A percentile compares a stretch with the other conserved stretches of the same genome.
These are phyloP conservation scores for Anhinga rufa DNA, from an alignment of 2,113 vertebrate genomes.

Conservation along the genomic window DNA sequence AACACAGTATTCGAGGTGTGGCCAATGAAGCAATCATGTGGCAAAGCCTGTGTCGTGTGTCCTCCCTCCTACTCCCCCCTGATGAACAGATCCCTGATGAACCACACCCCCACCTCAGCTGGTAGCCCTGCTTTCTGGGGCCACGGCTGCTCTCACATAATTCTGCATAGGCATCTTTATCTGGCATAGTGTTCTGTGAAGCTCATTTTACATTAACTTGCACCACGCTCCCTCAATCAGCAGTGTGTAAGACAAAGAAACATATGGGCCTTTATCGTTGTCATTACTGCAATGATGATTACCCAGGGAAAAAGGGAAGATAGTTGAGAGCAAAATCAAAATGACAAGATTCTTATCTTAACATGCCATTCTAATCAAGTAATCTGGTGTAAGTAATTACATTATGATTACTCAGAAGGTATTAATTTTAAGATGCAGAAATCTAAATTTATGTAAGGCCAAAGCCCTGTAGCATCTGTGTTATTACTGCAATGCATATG, in stretches of 20 bases:
- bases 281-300: conserved; percentile 33
- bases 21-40: background rate
- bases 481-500: background rate
- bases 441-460: background rate
- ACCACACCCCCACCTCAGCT: background rate
- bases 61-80: background rate
- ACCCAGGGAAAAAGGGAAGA: background rate
- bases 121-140: background rate
- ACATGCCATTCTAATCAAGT: conserved; percentile 24
- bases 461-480: background rate
- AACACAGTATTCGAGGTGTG: too few relatives aligned
- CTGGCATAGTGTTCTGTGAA: background rate
- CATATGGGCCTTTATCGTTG: conserved; percentile 7
- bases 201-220: background rate
- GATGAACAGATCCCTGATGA: background rate
- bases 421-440: background rate
- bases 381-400: conserved; percentile 20
- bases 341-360: background rate
- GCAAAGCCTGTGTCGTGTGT: background rate
- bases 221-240: background rate
- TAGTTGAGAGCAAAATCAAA: conserved; percentile 16
- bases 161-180: background rate
- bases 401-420: background rate
- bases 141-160: background rate
- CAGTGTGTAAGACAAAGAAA: conserved; percentile 1